A percentile compares a stretch with the other conserved stretches of the same genome.
phyloP scores from a whole-genome alignment of 2,797 vertebrate genomes.

The Lophius americanus region DNA sequence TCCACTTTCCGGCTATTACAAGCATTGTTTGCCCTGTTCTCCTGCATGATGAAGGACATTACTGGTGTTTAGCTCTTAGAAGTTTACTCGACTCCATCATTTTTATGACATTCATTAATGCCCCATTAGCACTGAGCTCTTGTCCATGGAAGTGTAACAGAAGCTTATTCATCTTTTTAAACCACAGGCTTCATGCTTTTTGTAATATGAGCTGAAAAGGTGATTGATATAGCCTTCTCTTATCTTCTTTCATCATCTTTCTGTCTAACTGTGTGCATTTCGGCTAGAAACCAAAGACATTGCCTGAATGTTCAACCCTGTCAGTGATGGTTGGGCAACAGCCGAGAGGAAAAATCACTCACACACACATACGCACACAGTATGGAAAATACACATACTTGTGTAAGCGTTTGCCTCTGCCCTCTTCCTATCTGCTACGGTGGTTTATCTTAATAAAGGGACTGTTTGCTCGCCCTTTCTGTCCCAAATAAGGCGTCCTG shows the following conservation, averaged over 20 bases:
- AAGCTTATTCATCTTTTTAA: neutral
- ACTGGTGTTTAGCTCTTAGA: neutral
- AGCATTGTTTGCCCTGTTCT: neutral
- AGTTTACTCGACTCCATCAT: neutral
- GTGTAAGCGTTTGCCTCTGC: constrained; percentile 24
- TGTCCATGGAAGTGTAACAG: neutral
- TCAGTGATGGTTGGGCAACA: constrained; percentile 8
- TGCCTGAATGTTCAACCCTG: constrained; percentile 3
- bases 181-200: neutral
- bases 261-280: neutral
- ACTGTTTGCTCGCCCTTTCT: constrained; percentile 42
- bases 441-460: constrained; percentile 50
- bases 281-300: constrained; percentile 1
- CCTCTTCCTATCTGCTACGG: constrained; percentile 18
- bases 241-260: neutral
- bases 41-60: constrained; percentile 7
- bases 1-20: neutral
- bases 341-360: neutral
- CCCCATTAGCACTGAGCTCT: constrained; percentile 2
- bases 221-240: constrained; percentile 8
- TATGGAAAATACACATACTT: constrained; percentile 7
- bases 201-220: neutral
- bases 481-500: constrained; percentile 31
- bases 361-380: neutral
- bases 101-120: constrained; percentile 13